Base-by-base conservation (phyloP, 2,797 vertebrate species). In the Hypotaenidia philippensis region DNA sequence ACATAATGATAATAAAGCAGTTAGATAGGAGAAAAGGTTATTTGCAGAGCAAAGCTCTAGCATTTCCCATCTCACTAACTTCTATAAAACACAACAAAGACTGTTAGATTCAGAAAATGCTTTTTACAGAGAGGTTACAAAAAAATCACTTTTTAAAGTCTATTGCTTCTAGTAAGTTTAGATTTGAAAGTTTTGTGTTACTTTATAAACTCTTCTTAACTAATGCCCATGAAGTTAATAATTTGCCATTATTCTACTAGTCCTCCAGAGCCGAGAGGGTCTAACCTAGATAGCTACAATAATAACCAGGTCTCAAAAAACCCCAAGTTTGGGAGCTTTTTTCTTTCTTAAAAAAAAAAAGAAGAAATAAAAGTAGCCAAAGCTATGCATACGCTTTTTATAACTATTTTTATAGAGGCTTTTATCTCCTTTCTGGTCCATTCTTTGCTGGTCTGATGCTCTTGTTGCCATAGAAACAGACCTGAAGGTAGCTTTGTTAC, bases 391-490 rank as follows among this genome's bases (percentile, higher is more conserved):
- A 47, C 2, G 11, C 89, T 93, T 91, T 91, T 95, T 69, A 40
- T 84, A 89, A 92, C 78, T 86, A 45, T 96, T 97, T 97, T 94
- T 94, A 77, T 55, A 92, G 76, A 93, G 71, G 92, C 52, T 96
- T 97, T 97, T 96, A 95, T 95, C 93, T 93, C 70, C 89, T 93
- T 91, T 89, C 86, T 82, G 88, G 91, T 84, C 83, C 71, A 3
- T 97, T 97, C 93, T 96, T 91, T 93, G 97, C 93, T 97, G 95
- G 90, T 92, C 95, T 94, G 97, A 97, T 97, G 96, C 97, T 97
- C 94, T 89, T 76, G 97, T 98, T 97, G 96, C 95, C 97, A 97
- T 97, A 83, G 98, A 85, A 97, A 98, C 98, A 78, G 96, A 85
- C 96, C 97, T 45, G 75, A 53, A 96, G 87, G 93, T 96, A 83